Evolutionary conservation across 2,888 invertebrate species (phyloP), one percentile per base, ranked within the genome.

Genomic region (Athrips mouffetella): DNA sequence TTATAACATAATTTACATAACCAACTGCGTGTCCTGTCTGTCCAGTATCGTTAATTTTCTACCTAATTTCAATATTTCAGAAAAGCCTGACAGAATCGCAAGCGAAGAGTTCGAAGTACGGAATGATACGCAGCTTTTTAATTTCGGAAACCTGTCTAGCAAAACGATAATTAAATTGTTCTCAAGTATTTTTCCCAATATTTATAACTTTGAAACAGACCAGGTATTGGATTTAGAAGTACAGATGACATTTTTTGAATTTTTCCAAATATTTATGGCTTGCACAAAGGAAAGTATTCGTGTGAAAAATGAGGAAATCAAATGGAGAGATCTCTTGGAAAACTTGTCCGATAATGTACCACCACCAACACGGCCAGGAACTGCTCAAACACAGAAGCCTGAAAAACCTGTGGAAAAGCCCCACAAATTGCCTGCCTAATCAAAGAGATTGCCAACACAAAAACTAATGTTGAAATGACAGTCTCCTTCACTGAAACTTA

Each of bases 221-320:
- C n/a, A n/a, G n/a, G 80, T 90, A 37, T 73, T 89, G 57, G 64
- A 90, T 59, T 75, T 91, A 50, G 77, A 90, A 44, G 82, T 90
- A 57, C 70, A 87, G 59, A 64, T 92, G 33, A 89, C 89, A 1
- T 91, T 91, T 69, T 84, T 89, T 23, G 92, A 92, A 71, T 92
- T 91, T 70, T 91, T 90, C 56, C 91, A 92, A 70, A 84, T 84
- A 11, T 74, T 91, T 45, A 52, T 91, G 10, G 62, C 67, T 1
- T 89, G 90, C 57, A 67, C 80, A 1, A 74, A 81, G 45, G 74
- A 80, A 60, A 86, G 84, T 56, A 71, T 82, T 46, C 62, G 62
- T n/a, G 50, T 79, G 0, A 71, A 63, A 46, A 70, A 77, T 5
- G 67, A 72, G 57, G 74, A 77, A 50, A 20, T 67, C 5, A 63